Percentiles rank a stretch among this genome's conserved stretches.
Evolutionary conservation across 2,888 invertebrate species (phyloP).

Genomic region (Orchesella flavescens): DNA sequence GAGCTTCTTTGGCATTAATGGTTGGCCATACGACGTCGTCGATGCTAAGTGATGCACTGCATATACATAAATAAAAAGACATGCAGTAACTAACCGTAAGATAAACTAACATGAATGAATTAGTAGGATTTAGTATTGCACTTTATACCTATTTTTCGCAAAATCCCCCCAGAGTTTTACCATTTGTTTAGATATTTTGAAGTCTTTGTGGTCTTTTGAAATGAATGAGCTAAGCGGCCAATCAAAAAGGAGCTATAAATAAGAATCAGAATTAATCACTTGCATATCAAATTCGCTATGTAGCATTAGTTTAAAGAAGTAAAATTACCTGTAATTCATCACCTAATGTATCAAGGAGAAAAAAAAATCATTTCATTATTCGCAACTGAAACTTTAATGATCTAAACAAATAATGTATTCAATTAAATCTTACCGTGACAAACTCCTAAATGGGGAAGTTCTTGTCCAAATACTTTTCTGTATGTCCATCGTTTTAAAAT

Average conservation of each 20-base stretch:
- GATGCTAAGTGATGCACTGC: constrained; percentile 48
- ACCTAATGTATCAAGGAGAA: constrained; percentile 19
- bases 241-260: constrained; percentile 40
- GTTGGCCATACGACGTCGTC: constrained; percentile 49
- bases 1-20: constrained; percentile 16
- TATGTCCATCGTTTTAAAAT: constrained; percentile 40
- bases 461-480: constrained; percentile 33
- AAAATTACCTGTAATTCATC: constrained; percentile 44
- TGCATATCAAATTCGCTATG: no score
- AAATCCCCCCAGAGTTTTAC: constrained; percentile 59
- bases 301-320: no score
- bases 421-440: constrained; percentile 48
- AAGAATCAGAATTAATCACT: constrained; percentile 2
- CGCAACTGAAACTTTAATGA: no score
- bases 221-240: constrained; percentile 41
- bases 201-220: constrained; percentile 43
- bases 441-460: constrained; percentile 54
- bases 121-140: neutral
- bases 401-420: neutral
- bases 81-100: no score
- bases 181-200: constrained; percentile 52
- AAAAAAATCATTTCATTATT: neutral
- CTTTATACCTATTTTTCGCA: constrained; percentile 56
- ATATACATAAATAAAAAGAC: no score
- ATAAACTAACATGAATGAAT: no score